Conservation (phyloP, 1,140 invertebrate genomes). For the Theocolax elegans region DNA sequence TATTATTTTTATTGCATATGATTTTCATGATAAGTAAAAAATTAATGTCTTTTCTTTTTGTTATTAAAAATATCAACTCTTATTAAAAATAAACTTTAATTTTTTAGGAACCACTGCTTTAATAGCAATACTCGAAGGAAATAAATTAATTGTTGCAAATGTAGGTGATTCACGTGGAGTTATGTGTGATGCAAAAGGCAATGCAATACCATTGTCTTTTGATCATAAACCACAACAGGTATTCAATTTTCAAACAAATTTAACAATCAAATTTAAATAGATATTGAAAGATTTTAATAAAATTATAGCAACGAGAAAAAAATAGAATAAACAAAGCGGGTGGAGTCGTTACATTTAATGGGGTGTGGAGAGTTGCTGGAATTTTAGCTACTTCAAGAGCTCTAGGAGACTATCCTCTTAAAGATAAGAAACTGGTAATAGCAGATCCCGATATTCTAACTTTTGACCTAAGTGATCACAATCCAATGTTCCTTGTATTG, state of each 20-base stretch:
- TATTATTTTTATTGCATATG: neutral
- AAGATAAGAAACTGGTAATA: constrained; percentile 92
- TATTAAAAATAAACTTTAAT: constrained; percentile 17
- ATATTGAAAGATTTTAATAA: constrained; percentile 28
- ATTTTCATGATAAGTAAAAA: too few species aligned
- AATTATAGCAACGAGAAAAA: constrained; percentile 80
- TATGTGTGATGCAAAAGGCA: constrained; percentile 90
- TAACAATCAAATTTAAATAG: too few species aligned
- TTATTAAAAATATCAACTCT: too few species aligned
- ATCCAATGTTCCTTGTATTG: constrained; percentile 89
- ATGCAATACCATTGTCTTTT: constrained; percentile 91
- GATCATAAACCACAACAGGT: constrained; percentile 97
- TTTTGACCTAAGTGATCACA: constrained; percentile 90
- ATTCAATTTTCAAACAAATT: too few species aligned
- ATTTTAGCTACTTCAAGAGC: constrained; percentile 95
- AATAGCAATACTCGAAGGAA: constrained; percentile 85
- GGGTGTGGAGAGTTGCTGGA: constrained; percentile 96
- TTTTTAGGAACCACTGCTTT: constrained; percentile 87
- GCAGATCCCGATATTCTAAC: constrained; percentile 95
- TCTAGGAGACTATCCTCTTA: constrained; percentile 93
- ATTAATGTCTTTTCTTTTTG: too few species aligned
- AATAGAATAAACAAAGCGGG: constrained; percentile 91
- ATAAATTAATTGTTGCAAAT: constrained; percentile 90
- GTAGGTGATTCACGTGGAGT: constrained; percentile 96
- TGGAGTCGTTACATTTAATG: constrained; percentile 93